Conservation (phyloP, 2,797 vertebrate species). For the Chrosomus eos region DNA sequence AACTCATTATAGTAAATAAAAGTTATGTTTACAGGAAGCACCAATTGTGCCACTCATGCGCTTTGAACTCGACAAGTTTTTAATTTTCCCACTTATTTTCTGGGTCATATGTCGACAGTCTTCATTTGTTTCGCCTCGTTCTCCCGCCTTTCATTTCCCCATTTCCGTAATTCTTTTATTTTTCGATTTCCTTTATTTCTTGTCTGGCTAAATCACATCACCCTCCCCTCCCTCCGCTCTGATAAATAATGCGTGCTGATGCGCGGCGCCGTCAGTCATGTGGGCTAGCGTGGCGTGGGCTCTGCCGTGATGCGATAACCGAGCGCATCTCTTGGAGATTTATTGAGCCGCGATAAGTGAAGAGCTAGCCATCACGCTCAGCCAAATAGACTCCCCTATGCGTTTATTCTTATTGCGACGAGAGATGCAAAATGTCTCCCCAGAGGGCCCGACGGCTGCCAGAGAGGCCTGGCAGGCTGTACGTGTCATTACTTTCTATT, state of each 20-base stretch:
- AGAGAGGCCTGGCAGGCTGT: conserved; percentile 74
- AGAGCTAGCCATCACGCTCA: conserved; percentile 81
- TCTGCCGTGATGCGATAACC: conserved; percentile 85
- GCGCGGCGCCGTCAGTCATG: conserved; percentile 76
- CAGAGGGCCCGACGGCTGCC: conserved; percentile 77
- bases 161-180: conserved; percentile 72
- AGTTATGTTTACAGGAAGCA: background rate
- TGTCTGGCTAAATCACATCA: conserved; percentile 82
- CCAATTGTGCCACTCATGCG: background rate
- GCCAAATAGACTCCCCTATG: conserved; percentile 83
- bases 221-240: conserved; percentile 53
- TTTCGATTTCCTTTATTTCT: conserved; percentile 65
- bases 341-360: conserved; percentile 87
- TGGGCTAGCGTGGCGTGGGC: conserved; percentile 77
- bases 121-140: conserved; percentile 46
- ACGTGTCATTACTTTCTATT: conserved; percentile 85
- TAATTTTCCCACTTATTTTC: conserved; percentile 41
- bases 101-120: conserved; percentile 5
- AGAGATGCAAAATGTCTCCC: conserved; percentile 79
- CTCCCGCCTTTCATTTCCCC: conserved; percentile 68
- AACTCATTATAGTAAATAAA: background rate
- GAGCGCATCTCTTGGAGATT: conserved; percentile 87
- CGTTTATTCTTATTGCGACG: conserved; percentile 88
- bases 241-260: conserved; percentile 84
- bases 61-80: conserved; percentile 43